phyloP scores from a whole-genome alignment of 2,797 vertebrate genomes.

The Labroides dimidiatus region DNA sequence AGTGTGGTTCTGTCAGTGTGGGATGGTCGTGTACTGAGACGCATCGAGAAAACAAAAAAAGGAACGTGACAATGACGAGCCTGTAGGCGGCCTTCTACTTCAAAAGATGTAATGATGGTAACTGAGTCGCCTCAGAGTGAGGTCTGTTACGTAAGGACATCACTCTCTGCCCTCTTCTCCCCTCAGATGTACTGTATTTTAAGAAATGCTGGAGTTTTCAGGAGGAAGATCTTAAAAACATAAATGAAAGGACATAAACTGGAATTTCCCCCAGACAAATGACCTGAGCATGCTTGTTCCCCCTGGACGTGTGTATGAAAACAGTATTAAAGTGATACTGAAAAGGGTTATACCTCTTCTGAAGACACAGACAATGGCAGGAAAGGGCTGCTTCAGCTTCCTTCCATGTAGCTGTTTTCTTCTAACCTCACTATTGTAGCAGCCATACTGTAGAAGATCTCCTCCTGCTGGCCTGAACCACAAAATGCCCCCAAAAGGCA shows the following conservation, averaged over 20 bases:
- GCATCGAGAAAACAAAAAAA: slow-evolving; percentile 21
- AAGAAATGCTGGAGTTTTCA: slow-evolving; percentile 38
- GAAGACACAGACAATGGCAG: slow-evolving; percentile 68
- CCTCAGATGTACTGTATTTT: slow-evolving; percentile 63
- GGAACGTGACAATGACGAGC: slow-evolving; percentile 32
- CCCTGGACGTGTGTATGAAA: slow-evolving; percentile 36
- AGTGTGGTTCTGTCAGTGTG: slow-evolving; percentile 47
- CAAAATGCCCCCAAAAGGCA: slow-evolving; percentile 64
- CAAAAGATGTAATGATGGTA: slow-evolving; percentile 58
- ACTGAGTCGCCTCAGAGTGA: slow-evolving; percentile 46
- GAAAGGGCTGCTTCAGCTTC: slow-evolving; percentile 61
- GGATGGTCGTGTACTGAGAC: slow-evolving; percentile 43
- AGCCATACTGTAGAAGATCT: slow-evolving; percentile 79
- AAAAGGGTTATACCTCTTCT: slow-evolving; percentile 58
- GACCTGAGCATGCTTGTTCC: slow-evolving; percentile 52
- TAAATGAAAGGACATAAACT: slow-evolving; percentile 26
- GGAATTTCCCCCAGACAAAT: slow-evolving; percentile 25
- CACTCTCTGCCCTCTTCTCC: slow-evolving; percentile 49
- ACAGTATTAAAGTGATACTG: slow-evolving; percentile 30
- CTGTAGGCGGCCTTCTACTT: slow-evolving; percentile 59
- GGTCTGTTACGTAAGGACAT: slow-evolving; percentile 51
- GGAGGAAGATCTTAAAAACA: slow-evolving; percentile 25
- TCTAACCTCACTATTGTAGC: slow-evolving; percentile 81
- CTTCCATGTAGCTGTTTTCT: slow-evolving; percentile 72
- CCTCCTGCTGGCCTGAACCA: slow-evolving; percentile 73